Conservation (phyloP, 2,113 vertebrate species). For the Gallinago undulata region DNA sequence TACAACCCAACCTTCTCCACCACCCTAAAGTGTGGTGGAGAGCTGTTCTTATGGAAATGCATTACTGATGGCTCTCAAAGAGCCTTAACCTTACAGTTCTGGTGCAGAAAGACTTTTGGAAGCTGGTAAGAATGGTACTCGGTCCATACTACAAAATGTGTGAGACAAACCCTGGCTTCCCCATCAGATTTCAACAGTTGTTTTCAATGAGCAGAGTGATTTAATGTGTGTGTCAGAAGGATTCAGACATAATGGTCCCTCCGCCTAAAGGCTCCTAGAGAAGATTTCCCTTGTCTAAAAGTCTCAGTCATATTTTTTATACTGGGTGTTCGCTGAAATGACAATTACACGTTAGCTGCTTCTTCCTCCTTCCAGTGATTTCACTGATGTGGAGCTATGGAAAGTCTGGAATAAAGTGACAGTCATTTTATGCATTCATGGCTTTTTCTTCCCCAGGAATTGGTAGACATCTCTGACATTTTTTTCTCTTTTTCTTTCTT, state of each 20-base stretch:
- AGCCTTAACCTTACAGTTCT: not conserved
- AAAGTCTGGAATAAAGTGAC: not conserved
- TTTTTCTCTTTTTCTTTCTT: not conserved
- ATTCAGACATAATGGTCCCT: not conserved
- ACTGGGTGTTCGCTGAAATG: not conserved
- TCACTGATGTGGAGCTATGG: not conserved
- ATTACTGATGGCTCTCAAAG: not conserved
- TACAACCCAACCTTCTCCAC: not conserved
- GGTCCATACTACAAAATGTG: fast-evolving
- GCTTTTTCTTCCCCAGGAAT: not conserved
- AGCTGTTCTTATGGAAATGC: not conserved
- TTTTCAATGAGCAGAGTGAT: not conserved
- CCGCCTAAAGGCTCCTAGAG: not conserved
- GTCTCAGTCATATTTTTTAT: not conserved
- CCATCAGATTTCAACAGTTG: not conserved
- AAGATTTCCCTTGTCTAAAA: not conserved
- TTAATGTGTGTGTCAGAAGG: not conserved
- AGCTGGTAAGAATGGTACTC: not conserved
- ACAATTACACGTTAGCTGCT: not conserved
- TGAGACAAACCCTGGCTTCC: not conserved
- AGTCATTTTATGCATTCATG: not conserved
- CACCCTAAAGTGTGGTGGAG: not conserved
- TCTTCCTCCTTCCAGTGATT: not conserved
- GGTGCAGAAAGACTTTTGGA: not conserved
- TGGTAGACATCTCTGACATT: not conserved